Conservation (phyloP, 1,140 invertebrate genomes). For the Philotrypesis tridentata region DNA sequence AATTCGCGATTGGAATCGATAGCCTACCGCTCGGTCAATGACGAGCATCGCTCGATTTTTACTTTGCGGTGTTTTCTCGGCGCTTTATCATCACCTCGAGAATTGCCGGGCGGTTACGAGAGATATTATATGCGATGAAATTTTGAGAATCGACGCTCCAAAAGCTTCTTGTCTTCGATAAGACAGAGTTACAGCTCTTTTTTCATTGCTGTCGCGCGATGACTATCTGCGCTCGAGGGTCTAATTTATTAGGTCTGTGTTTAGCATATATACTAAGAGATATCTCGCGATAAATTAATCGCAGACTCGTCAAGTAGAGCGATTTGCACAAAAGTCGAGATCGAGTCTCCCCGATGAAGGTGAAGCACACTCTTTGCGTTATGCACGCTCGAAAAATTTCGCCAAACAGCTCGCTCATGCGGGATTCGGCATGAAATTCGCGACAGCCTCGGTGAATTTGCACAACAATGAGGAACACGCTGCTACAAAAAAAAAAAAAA, state of each 20-base stretch:
- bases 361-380: no score
- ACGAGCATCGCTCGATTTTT: neutral
- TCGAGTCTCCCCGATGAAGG: no score
- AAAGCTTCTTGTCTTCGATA: neutral
- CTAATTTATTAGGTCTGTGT: neutral
- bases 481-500: neutral
- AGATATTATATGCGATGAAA: neutral
- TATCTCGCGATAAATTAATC: neutral
- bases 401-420: neutral
- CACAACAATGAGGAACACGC: neutral
- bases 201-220: neutral
- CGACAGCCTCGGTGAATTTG: neutral
- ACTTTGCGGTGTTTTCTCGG: neutral
- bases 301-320: neutral
- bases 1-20: conserved; percentile 14
- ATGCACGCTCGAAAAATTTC: neutral
- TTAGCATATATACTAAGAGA: neutral
- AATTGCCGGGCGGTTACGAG: neutral
- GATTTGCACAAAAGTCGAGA: neutral
- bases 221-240: neutral
- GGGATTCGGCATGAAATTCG: neutral
- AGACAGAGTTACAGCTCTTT: neutral
- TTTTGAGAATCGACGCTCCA: neutral
- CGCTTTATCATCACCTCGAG: neutral
- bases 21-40: conserved; percentile 9